Evolutionary conservation across 92 coral and sea anemone genomes (phyloP), one percentile per base, ranked within the genome.

Genomic region (Galaxea fascicularis): DNA sequence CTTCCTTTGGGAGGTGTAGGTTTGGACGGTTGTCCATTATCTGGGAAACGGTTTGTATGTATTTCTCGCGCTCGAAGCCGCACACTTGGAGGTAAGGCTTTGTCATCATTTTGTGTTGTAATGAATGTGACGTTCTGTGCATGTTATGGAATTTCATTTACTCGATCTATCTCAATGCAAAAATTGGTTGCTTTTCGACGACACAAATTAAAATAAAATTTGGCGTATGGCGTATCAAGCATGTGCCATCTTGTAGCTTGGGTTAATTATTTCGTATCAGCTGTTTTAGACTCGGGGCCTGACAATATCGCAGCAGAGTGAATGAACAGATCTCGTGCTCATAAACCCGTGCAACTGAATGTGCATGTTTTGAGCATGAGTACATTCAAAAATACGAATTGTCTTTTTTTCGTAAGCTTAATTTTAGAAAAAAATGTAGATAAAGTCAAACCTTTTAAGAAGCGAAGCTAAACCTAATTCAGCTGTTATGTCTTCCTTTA

Each of bases 1-100:
- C 86, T 82, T 82, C 78, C 44, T 58, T 70, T 69, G 86, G 86
- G 86, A 70, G 86, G 86, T 82, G 78, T 57, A 71, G 63, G 60
- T 26, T 71, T 69, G 46, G 66, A 30, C 65, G 71, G 78, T 82
- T 70, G 78, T 31, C 54, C 20, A 54, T 24, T 46, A 82, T 39
- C 70, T 82, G 71, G 26, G 17, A 22, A 17, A 60, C 41, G 78
- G 21, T 31, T 82, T 82, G 77, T 76, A 71, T 71, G 46, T 41
- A 27, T 56, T 70, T 47, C 71, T 70, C 53, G 68, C 25, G 12
- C n/a, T 56, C 14, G 49, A 35, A 30, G 62, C 54, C 3, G 3
- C 27, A 82, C 24, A 22, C 71, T 82, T 82, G 46, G 69, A 82
- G 86, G 86, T 82, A 30, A 70, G 70, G 22, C 59, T 35, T 71